Conservation (phyloP, 2,797 vertebrate genomes). For the Vultur gryphus region DNA sequence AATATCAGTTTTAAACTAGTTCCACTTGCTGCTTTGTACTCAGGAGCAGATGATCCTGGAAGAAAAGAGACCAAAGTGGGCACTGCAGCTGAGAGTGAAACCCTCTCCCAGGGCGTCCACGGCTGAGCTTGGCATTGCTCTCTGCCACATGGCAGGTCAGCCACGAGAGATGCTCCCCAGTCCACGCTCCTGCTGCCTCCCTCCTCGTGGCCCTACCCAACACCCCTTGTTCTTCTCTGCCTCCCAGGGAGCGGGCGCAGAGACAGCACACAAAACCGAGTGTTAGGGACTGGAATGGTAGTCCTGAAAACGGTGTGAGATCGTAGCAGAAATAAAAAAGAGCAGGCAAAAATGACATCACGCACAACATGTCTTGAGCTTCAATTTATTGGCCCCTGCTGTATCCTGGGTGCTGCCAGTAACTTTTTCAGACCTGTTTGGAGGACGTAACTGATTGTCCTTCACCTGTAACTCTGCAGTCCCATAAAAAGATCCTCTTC, state of each 20-base stretch:
- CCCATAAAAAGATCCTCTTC: background rate
- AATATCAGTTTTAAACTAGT: background rate
- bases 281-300: rapidly evolving
- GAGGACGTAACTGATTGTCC: background rate
- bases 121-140: background rate
- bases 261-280: background rate
- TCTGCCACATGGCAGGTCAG: background rate
- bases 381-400: background rate
- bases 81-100: background rate
- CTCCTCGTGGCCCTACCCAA: rapidly evolving
- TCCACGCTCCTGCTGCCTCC: background rate
- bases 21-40: background rate
- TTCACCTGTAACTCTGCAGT: background rate
- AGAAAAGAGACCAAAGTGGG: background rate
- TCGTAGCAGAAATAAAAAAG: background rate
- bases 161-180: background rate
- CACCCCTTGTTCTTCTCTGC: background rate
- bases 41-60: slow-evolving; percentile 15
- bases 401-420: background rate
- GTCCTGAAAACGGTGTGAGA: rapidly evolving
- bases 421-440: background rate
- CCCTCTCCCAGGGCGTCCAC: background rate
- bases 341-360: background rate
- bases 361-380: background rate
- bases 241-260: background rate